Evolutionary conservation across 2,113 vertebrate genomes (phyloP).

Genomic region (Rafetus swinhoei): DNA sequence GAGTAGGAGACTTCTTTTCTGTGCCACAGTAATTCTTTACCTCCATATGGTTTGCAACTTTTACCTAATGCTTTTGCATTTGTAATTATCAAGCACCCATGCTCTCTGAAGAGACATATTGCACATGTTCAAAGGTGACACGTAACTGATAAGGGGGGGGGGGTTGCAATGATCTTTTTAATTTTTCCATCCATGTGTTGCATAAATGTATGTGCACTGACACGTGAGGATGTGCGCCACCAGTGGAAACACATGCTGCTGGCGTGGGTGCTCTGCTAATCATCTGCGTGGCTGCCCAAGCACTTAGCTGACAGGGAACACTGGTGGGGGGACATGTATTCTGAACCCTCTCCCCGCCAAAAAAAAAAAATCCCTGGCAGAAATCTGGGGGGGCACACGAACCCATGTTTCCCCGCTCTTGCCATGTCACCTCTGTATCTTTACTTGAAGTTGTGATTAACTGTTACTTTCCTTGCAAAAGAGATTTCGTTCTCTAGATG

Average conservation of each 20-base stretch:
- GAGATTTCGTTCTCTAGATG: not conserved
- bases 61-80: not conserved
- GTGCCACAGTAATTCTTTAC: not conserved
- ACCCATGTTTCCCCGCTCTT: too few species aligned
- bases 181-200: too few species aligned
- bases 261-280: too few species aligned
- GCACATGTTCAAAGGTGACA: not conserved
- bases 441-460: not conserved
- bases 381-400: not conserved
- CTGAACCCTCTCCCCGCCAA: not conserved
- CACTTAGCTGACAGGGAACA: too few species aligned
- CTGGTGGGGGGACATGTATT: not conserved
- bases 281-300: too few species aligned
- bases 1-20: not conserved
- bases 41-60: not conserved
- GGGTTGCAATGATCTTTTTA: too few species aligned
- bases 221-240: too few species aligned
- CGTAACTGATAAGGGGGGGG: not conserved
- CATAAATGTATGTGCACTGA: too few species aligned
- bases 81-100: not conserved
- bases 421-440: not conserved
- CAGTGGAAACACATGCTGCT: too few species aligned
- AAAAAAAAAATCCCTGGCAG: not conserved
- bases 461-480: constrained; percentile 1
- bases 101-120: not conserved